These are phyloP conservation scores for Xestia xanthographa DNA, from an alignment of 2,888 invertebrate genomes.

Conservation along the genomic window DNA sequence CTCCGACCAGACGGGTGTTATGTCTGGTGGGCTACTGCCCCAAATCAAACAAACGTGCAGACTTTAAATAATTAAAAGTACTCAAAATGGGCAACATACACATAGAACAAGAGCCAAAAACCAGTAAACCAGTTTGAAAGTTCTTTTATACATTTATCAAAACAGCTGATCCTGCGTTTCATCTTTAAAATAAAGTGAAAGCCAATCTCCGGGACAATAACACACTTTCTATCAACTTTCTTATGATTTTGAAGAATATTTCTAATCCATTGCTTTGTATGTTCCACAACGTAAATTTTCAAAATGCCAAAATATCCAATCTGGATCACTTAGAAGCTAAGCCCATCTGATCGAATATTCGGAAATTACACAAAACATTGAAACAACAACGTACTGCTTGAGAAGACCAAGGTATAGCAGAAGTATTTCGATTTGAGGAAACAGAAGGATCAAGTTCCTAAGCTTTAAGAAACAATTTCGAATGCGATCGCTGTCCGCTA, in stretches of 20 bases:
- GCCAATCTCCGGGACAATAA: neutral
- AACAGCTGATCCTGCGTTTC: neutral
- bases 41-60: neutral
- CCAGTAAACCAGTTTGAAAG: neutral
- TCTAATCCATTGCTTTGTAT: neutral
- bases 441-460: neutral
- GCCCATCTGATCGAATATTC: conserved; percentile 54
- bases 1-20: too few species aligned
- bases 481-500: neutral
- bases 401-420: conserved; percentile 15
- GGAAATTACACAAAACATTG: conserved; percentile 1
- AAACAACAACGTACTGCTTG: conserved; percentile 18
- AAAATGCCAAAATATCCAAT: conserved; percentile 25
- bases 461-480: neutral
- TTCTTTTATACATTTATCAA: neutral
- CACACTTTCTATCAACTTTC: neutral
- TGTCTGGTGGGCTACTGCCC: too few species aligned
- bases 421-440: neutral
- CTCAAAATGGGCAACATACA: neutral
- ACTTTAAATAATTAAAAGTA: neutral
- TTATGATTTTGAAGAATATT: neutral
- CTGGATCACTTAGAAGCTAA: conserved; percentile 50
- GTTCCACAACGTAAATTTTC: neutral
- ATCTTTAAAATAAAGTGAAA: neutral
- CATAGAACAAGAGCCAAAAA: neutral